Evolutionary conservation across 2,888 invertebrate species (phyloP), one percentile per base, ranked within the genome.

Genomic region (Xanthostigma xanthostigma): DNA sequence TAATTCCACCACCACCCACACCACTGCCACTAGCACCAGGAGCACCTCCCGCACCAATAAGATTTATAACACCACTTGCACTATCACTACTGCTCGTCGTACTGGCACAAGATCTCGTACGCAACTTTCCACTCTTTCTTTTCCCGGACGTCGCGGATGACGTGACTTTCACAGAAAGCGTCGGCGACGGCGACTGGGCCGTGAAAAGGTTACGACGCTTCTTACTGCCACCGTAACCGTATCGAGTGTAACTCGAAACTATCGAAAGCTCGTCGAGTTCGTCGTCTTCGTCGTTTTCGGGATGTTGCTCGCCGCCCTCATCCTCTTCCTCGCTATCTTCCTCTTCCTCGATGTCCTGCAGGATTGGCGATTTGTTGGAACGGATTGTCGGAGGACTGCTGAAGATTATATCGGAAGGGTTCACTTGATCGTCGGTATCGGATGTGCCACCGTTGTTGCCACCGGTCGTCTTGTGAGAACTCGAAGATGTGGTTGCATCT

Each of bases 321-420:
- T 17, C 17, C 17, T 17, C 17, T 17, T 17, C 17, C 17, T 17
- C 17, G 17, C 17, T 17, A 17, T 17, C 17, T 67, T 86, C 86
- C 65, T 87, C 87, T 64, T 87, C 87, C 63, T 84, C 83, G 55
- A 87, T 87, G 59, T 87, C 87, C 57, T 86, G 87, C 55, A 87
- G 71, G 48, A 64, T 65, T 51, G 84, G 81, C 46, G 84, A 81
- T 56, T 82, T 78, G 70, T 83, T 77, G 62, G 79, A 69, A 65
- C 73, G 65, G 59, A 77, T 71, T 62, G 78, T 66, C 60, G 77
- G 69, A 57, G 74, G 70, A 66, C 66, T 72, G 65, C 71, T 64
- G 60, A 71, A 66, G 54, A 72, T 69, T 62, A 71, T 72, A 56
- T 72, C 69, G 66, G 68, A 66, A 73, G 62, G 75, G 74, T 55